Base-by-base conservation (phyloP, 2,113 vertebrate species). In the Menidia beryllina region DNA sequence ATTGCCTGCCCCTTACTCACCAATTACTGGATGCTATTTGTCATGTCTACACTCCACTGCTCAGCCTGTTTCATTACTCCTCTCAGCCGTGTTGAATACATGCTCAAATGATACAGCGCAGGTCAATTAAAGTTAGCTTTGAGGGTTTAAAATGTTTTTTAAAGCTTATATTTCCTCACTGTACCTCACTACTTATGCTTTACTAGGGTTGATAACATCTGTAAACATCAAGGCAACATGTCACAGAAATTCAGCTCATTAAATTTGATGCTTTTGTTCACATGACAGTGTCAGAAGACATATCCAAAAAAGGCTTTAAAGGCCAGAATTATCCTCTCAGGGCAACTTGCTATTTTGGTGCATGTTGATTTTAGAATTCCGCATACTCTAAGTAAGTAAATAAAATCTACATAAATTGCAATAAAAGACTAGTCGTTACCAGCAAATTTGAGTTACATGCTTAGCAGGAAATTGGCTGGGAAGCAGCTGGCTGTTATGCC, bases 241-340 rank as follows among this genome's bases (percentile, higher is more conserved):
- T 69, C 52, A 36, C 45, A 58, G 23, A 23, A 34, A 9, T 23
- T 10, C 34, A 24, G 24, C 36, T 56, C 23, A 72, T 24, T 43
- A 27, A 25, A 52, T 68, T 17, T 13, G 70, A 56, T 34, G 12
- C 58, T 59, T 11, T 72, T 69, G 77, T 25, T 24, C 24, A 25
- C 58, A 45, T 48, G 26, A 56, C 27, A 0, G 20, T 52, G 50
- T 38, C 56, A 45, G 14, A 27, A 20, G 39, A 58, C 30, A n/a
- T 41, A 63, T 4, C 24, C 64, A 82, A 82, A 74, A 23, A 34
- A 63, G 69, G 7, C 62, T 82, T 58, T 62, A 67, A 72, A n/a
- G 66, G 54, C 48, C 48, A 30, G 15, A 60, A 73, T 76, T 64
- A 53, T 67, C 38, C 34, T 51, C 68, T 3, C 17, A 0, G 12